Base-by-base conservation (phyloP, 2,797 vertebrate species). In the Squalus acanthias region DNA sequence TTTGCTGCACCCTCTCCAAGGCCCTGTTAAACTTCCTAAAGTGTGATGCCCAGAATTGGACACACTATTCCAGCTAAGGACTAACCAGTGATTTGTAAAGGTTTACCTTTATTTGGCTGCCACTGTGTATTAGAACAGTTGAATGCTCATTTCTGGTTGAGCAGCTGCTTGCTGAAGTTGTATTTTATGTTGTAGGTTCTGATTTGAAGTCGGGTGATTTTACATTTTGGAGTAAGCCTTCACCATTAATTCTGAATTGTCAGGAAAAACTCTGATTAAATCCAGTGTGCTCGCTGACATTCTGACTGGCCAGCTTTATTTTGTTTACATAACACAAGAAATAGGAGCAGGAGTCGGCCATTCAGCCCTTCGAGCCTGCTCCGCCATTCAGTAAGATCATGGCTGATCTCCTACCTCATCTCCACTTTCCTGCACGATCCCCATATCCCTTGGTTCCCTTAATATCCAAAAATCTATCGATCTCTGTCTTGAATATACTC, bases 51-150 rank as follows among this genome's bases (percentile, higher is more conserved):
- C 29, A 63, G 88, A 63, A 91, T 91, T 91, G 60, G 88, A 53
- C 24, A 33, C 13, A 12, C 0, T 60, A 63, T 2, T 63, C 26
- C 88, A 63, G 26, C 15, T 91, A 29, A 63, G 13, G 57, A 10
- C 29, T 91, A 91, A 91, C 26, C 57, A 63, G 13, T 91, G 57
- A 91, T 91, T 91, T 91, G 63, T 91, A 12, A 91, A 91, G 57
- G 29, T 33, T 91, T 33, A 33, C 33, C 60, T 92, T 65, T 92
- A n/a, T 92, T 92, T 72, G 22, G 46, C 39, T 53, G 46, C 69
- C 93, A 72, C 46, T 95, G 93, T 69, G 17, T 72, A 53, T 46
- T 46, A 53, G 69, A 95, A 70, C 67, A 95, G 69, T 72, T 60
- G 69, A 53, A 53, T 46, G 26, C 69, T 95, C 93, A 50, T 46